These are phyloP conservation scores for Cromileptes altivelis DNA, from an alignment of 2,113 vertebrate genomes.

Conservation along the genomic window DNA sequence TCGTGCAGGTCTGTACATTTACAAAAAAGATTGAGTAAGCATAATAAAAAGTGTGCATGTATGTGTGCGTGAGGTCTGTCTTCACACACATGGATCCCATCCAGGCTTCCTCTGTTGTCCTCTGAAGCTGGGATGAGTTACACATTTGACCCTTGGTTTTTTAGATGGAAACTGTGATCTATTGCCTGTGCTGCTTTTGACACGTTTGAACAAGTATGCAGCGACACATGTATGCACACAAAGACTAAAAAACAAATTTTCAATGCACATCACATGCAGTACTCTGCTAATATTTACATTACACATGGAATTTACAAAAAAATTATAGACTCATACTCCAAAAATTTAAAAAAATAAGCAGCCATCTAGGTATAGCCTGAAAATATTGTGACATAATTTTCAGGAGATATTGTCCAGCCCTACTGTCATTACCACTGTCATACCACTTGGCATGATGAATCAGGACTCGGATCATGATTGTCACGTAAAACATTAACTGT, in stretches of 20 bases:
- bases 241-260: not conserved
- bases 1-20: too few relatives aligned
- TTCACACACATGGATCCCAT: slow-evolving; percentile 76
- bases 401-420: too few relatives aligned
- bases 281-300: too few relatives aligned
- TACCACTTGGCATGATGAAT: not conserved
- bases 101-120: slow-evolving; percentile 37
- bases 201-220: slow-evolving; percentile 44
- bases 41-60: not conserved
- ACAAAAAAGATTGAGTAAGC: not conserved
- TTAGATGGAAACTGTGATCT: slow-evolving; percentile 52
- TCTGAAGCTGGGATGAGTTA: slow-evolving; percentile 66
- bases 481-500: not conserved
- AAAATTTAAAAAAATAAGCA: not conserved
- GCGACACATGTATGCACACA: not conserved
- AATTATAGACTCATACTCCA: too few relatives aligned
- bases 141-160: slow-evolving; percentile 54
- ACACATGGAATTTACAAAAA: not conserved
- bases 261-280: not conserved
- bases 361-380: too few relatives aligned
- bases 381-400: too few relatives aligned
- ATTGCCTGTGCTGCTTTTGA: slow-evolving; percentile 57
- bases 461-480: not conserved
- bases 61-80: slow-evolving; percentile 10
- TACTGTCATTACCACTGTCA: not conserved